Evolutionary conservation across 2,797 vertebrate species (phyloP), one percentile per base, ranked within the genome.

Genomic region (Hipposideros larvatus): DNA sequence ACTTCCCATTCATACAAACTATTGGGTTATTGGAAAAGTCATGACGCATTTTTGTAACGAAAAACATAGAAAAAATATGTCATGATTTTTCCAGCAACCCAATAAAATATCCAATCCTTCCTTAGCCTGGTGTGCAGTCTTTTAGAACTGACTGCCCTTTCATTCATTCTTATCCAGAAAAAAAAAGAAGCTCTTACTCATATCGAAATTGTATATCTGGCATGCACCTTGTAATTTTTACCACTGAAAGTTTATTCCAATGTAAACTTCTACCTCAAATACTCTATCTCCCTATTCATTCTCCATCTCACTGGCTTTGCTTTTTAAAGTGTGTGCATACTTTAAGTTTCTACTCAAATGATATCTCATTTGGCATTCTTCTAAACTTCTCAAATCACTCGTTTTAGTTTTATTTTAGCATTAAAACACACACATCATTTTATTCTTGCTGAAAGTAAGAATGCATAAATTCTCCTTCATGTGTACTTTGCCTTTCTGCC

Each of bases 341-440:
- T 87, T 95, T 79, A 48, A 66, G 57, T 70, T 84, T 95, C 57
- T 28, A 79, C 48, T 89, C 55, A 85, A 84, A 85, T 73, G 10
- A 9, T 84, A 48, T 37, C 24, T 89, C 31, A 73, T 78, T 41
- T 85, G 31, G 19, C 31, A 24, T 78, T 89, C 55, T 51, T 63
- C 90, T 71, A 11, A 57, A 65, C 37, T 68, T 71, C 37, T 78
- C 34, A 78, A 84, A 89, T 43, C 78, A 83, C 18, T 84, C 37
- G 71, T 61, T 82, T 70, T 92, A 84, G 78, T 92, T 92, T 78
- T 74, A 80, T 73, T 87, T 95, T 87, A 66, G 26, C 73, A 86
- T 66, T 37, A 22, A 87, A 57, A 28, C n/a, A 75, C 84, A 75
- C 31, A 19, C 21, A 90, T 18, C 19, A 11, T 79, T 43, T 41